Conservation (phyloP, 2,797 vertebrate species). For the Acanthopagrus latus region DNA sequence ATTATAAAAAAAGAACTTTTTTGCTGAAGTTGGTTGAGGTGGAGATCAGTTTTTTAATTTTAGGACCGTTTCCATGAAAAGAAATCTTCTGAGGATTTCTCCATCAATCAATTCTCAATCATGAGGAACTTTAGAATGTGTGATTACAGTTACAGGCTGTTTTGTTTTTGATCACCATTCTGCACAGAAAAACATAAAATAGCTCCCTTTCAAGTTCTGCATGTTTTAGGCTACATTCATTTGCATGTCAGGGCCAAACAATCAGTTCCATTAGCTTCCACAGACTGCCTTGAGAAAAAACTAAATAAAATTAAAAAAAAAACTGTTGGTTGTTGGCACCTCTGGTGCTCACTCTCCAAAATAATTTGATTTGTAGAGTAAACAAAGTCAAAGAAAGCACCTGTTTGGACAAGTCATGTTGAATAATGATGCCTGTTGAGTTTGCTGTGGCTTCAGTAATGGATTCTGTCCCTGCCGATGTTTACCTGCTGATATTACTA, state of each 20-base stretch:
- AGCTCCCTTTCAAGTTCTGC: not conserved
- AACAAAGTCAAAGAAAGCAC: not conserved
- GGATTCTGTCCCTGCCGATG: not conserved
- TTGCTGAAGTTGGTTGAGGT: no score
- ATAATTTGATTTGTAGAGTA: not conserved
- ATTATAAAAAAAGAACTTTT: no score
- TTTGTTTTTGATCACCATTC: not conserved
- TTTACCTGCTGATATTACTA: not conserved
- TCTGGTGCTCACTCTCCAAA: not conserved
- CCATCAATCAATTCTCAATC: not conserved
- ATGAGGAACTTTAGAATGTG: not conserved
- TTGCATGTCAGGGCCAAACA: slow-evolving; percentile 2
- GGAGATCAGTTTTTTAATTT: no score
- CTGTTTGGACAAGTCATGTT: not conserved
- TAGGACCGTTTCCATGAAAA: no score
- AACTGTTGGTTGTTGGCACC: not conserved
- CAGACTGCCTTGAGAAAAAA: not conserved
- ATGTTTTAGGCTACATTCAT: not conserved
- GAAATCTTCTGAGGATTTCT: no score
- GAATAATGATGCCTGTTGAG: not conserved
- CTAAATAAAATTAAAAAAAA: no score
- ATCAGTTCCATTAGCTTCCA: not conserved
- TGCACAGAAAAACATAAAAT: not conserved
- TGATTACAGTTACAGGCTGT: not conserved
- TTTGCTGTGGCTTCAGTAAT: not conserved